Base-by-base conservation (phyloP, 2,113 vertebrate genomes). In the Tachysurus vachellii region DNA sequence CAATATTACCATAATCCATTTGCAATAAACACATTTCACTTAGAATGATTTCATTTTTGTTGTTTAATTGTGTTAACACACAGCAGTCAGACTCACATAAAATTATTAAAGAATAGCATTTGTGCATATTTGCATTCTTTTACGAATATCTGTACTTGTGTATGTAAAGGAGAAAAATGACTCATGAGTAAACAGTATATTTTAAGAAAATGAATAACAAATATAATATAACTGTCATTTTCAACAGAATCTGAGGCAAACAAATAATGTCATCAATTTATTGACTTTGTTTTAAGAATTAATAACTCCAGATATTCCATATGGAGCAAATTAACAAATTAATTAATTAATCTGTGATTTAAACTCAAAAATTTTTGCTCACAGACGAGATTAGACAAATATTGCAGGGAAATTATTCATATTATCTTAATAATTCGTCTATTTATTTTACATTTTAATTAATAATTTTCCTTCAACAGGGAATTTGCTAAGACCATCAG, bases 401-500 rank as follows among this genome's bases (percentile, higher is more conserved):
- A 36, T 1, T 36, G 36, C 36, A 36, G 36, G 36, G 36, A 36
- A 36, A 36, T 36, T 36, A 36, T 4, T 44, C 19, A 31, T 21
- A 44, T 21, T 9, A 21, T 44, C 10, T 11, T 73, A 42, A 71
- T 73, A 44, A 47, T 75, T 76, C 26, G 47, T 5, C 50, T 10
- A 79, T 79, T 79, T 54, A 54, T 21, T 80, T 81, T 4, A 42
- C 21, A 21, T 82, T n/a, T 56, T 80, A 76, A 54, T 19, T 31
- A 7, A 31, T 76, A 42, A 5, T 4, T 16, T 79, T 28, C 14
- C 13, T 12, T 73, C 12, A 6, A 64, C n/a, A 99, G 98, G 92
- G 98, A 99, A 92, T 99, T 99, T 94, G 96, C 98, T 85, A 99
- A 98, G 95, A 99, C 96, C 87, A 97, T 99, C 90, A 97, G 95